Conservation (phyloP, 2,797 vertebrate species). For the Sebastes minor region DNA sequence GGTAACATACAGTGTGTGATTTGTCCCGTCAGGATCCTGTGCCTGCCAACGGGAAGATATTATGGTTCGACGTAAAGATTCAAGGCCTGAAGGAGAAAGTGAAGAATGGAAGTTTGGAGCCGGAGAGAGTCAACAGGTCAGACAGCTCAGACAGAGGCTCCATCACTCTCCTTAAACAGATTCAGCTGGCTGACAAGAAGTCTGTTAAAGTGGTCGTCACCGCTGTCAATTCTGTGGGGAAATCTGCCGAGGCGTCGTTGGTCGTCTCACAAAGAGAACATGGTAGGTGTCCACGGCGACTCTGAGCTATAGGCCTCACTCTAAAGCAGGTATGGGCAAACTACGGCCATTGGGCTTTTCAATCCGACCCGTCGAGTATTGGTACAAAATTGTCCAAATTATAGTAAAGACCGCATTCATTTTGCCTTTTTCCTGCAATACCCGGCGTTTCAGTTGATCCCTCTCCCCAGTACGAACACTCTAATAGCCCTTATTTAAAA, state of each 20-base stretch:
- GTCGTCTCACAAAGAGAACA: conserved; percentile 63
- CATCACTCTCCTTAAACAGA: conserved; percentile 22
- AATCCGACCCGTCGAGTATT: no score
- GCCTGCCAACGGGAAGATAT: conserved; percentile 87
- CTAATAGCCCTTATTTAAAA: no score
- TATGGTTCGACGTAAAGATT: conserved; percentile 77
- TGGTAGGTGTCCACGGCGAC: conserved; percentile 53
- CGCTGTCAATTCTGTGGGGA: conserved; percentile 83
- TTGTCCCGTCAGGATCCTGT: conserved; percentile 77
- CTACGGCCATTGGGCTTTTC: no score
- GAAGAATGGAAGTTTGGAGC: not conserved
- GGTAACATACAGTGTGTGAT: not conserved
- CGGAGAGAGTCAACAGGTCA: conserved; percentile 50
- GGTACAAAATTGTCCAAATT: no score
- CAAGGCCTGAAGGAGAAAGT: not conserved
- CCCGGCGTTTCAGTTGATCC: no score
- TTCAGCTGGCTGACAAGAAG: conserved; percentile 16
- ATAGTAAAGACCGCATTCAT: no score
- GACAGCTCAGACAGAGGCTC: conserved; percentile 29
- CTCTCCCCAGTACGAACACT: no score
- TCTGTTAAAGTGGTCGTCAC: conserved; percentile 56
- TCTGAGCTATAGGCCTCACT: not conserved
- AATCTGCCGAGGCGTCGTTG: conserved; percentile 79
- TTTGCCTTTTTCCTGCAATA: no score
- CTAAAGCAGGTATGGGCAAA: not conserved